Conservation (phyloP, 2,113 vertebrate genomes). For the Azemiops feae region DNA sequence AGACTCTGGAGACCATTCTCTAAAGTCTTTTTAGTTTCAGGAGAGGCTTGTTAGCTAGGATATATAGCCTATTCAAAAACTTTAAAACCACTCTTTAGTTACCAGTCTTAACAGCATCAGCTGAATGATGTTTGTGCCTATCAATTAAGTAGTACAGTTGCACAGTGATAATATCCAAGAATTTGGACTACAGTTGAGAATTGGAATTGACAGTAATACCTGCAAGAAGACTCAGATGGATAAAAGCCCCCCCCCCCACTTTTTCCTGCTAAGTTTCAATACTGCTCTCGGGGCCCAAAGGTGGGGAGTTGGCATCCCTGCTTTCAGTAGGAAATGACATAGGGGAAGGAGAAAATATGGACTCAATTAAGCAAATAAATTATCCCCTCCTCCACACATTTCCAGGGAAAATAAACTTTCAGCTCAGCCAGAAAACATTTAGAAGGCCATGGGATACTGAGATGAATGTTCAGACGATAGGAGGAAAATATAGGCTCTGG, state of each 20-base stretch:
- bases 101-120: neutral
- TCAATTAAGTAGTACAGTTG: neutral
- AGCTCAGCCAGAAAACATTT: neutral
- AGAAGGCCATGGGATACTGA: neutral
- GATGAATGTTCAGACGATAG: neutral
- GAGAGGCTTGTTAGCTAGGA: neutral
- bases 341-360: neutral
- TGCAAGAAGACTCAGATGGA: neutral
- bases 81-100: neutral
- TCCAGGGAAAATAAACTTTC: neutral
- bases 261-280: neutral
- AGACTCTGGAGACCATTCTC: neutral
- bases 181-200: neutral
- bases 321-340: neutral
- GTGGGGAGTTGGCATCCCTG: neutral
- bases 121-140: neutral
- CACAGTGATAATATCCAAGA: neutral
- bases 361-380: neutral
- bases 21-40: neutral
- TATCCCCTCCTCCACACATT: neutral
- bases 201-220: neutral
- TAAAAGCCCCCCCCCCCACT: neutral
- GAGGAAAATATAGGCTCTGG: neutral
- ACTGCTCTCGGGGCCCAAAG: neutral
- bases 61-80: neutral